A percentile compares a stretch with the other conserved stretches of the same genome.
These are phyloP conservation scores for Euspilapteryx auroguttella DNA, from an alignment of 2,888 invertebrate species.

Conservation along the genomic window DNA sequence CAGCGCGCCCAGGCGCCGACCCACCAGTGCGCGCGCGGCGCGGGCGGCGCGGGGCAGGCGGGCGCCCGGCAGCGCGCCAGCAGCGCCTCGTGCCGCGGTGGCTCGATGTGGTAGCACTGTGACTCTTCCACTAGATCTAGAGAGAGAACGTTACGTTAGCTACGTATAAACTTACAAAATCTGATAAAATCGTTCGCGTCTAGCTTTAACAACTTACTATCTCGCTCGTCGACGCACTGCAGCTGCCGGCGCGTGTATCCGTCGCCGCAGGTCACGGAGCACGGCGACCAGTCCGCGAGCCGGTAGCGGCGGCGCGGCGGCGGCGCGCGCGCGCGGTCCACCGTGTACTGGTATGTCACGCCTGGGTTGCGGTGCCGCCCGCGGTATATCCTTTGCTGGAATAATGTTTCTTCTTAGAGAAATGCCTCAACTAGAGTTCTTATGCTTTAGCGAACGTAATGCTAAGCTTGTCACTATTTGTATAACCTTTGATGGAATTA, in stretches of 20 bases:
- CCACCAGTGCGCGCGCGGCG: slow-evolving; percentile 84
- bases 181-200: no score
- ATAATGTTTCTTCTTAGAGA: no score
- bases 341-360: slow-evolving; percentile 81
- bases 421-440: no score
- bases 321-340: slow-evolving; percentile 44
- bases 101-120: slow-evolving; percentile 60
- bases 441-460: no score
- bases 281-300: slow-evolving; percentile 79
- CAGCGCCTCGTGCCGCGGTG: slow-evolving; percentile 60
- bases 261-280: slow-evolving; percentile 76
- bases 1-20: slow-evolving; percentile 86
- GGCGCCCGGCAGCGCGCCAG: slow-evolving; percentile 68
- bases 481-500: no score
- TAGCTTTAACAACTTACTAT: no score
- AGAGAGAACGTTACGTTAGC: slow-evolving; percentile 1
- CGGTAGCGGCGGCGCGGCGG: slow-evolving; percentile 68
- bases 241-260: slow-evolving; percentile 64
- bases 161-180: no score
- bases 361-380: slow-evolving; percentile 78
- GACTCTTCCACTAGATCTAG: slow-evolving; percentile 63
- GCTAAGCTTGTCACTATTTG: no score
- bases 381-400: slow-evolving; percentile 68
- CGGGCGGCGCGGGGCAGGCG: slow-evolving; percentile 63
- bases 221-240: slow-evolving; percentile 33